Conservation (phyloP, 2,113 vertebrate genomes). For the Perca flavescens region DNA sequence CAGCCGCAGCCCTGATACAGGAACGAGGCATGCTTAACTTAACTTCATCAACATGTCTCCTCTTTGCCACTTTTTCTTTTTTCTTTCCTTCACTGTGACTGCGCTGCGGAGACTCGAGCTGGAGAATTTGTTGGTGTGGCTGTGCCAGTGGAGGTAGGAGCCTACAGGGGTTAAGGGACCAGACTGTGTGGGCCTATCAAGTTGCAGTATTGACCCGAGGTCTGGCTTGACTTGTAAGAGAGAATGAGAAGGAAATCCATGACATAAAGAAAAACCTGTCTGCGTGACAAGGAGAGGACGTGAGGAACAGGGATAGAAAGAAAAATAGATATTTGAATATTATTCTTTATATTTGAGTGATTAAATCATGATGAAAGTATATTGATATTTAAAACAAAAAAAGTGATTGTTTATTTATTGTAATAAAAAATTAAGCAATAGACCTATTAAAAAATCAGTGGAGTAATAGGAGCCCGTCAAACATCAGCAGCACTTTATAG, state of each 20-base stretch:
- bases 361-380: not conserved
- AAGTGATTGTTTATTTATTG: not conserved
- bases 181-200: slow-evolving; percentile 63
- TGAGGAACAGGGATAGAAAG: not conserved
- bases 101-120: slow-evolving; percentile 56
- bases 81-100: slow-evolving; percentile 31
- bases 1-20: slow-evolving; percentile 23
- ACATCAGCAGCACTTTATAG: slow-evolving; percentile 17
- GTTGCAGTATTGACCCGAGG: slow-evolving; percentile 64
- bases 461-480: slow-evolving; percentile 8
- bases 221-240: slow-evolving; percentile 43
- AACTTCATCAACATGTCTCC: slow-evolving; percentile 66
- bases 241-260: slow-evolving; percentile 35
- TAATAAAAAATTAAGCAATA: not conserved
- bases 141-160: slow-evolving; percentile 66
- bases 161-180: slow-evolving; percentile 54
- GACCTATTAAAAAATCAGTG: slow-evolving; percentile 3
- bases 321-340: not conserved
- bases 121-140: slow-evolving; percentile 71
- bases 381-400: not conserved
- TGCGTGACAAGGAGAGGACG: not conserved
- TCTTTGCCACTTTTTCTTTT: not conserved
- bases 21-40: slow-evolving; percentile 68
- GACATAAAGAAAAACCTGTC: slow-evolving; percentile 17
- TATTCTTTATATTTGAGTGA: slow-evolving; percentile 2